A percentile compares a stretch with the other conserved stretches of the same genome.
Conservation (phyloP, 2,113 vertebrate species). For the Menidia beryllina region DNA sequence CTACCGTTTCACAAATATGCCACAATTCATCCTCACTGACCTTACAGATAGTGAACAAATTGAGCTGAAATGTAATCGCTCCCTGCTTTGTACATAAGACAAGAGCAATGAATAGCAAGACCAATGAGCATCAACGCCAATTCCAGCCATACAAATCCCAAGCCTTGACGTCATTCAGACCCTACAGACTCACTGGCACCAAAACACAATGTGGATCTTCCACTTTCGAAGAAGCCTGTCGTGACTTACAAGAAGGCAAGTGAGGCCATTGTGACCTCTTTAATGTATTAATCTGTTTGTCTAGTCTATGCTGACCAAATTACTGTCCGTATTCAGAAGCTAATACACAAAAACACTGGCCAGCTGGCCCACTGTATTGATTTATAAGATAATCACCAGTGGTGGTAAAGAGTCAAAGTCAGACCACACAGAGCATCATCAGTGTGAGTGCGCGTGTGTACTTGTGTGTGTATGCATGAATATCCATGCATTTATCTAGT, state of each 20-base stretch:
- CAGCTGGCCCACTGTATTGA: conserved; percentile 80
- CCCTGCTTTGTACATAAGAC: conserved; percentile 39
- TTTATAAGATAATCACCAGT: conserved; percentile 78
- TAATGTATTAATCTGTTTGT: conserved; percentile 79
- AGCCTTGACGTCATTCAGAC: conserved; percentile 63
- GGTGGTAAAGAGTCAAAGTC: conserved; percentile 70
- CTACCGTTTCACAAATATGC: conserved; percentile 49
- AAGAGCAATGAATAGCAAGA: conserved; percentile 46
- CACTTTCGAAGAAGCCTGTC: conserved; percentile 65
- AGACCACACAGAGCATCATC: conserved; percentile 58
- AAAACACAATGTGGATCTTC: conserved; percentile 68
- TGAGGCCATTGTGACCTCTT: conserved; percentile 70
- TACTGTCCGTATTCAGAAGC: conserved; percentile 76
- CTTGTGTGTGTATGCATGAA: conserved; percentile 25
- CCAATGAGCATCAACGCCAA: conserved; percentile 58
- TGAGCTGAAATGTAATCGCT: conserved; percentile 67
- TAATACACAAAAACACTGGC: conserved; percentile 80
- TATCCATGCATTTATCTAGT: conserved; percentile 45
- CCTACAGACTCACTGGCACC: conserved; percentile 74
- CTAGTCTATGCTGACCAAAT: conserved; percentile 77
- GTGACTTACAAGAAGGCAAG: conserved; percentile 76
- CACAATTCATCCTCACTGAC: conserved; percentile 55
- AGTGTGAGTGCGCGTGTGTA: conserved; percentile 40
- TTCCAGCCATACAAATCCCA: conserved; percentile 52
- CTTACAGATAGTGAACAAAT: conserved; percentile 59